These are phyloP conservation scores for Volucella inanis DNA, from an alignment of 2,888 invertebrate species.

Conservation along the genomic window DNA sequence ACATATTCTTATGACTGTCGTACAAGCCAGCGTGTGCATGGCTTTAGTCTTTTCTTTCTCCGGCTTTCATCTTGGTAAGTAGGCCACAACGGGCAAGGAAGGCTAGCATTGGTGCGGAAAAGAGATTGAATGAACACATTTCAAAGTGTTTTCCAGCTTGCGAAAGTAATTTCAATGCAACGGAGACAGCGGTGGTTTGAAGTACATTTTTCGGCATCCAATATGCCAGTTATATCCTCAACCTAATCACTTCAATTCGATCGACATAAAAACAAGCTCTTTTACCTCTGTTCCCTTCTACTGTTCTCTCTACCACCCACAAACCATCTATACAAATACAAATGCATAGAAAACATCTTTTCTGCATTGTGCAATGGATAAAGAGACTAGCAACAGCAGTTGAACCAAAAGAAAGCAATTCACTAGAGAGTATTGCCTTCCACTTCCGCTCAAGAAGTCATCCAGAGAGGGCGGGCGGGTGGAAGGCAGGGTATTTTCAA, in stretches of 20 bases:
- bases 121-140: slow-evolving; percentile 13
- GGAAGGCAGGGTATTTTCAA: slow-evolving; percentile 47
- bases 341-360: neutral
- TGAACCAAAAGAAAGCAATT: slow-evolving; percentile 67
- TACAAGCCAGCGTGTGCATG: slow-evolving; percentile 12
- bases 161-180: slow-evolving; percentile 44
- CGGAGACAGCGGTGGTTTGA: slow-evolving; percentile 19
- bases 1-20: neutral
- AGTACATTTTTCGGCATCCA: slow-evolving; percentile 64
- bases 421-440: slow-evolving; percentile 57
- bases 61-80: slow-evolving; percentile 46
- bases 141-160: slow-evolving; percentile 33
- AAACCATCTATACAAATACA: neutral
- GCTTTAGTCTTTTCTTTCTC: slow-evolving; percentile 39
- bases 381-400: slow-evolving; percentile 45
- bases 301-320: no score
- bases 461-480: neutral
- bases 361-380: slow-evolving; percentile 15
- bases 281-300: no score
- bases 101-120: neutral
- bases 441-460: neutral
- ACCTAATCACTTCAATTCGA: slow-evolving; percentile 69
- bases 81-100: slow-evolving; percentile 28
- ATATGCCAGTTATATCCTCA: slow-evolving; percentile 64
- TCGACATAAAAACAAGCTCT: slow-evolving; percentile 54